phyloP scores from a whole-genome alignment of 2,888 invertebrate species.

The Thera obeliscata region DNA sequence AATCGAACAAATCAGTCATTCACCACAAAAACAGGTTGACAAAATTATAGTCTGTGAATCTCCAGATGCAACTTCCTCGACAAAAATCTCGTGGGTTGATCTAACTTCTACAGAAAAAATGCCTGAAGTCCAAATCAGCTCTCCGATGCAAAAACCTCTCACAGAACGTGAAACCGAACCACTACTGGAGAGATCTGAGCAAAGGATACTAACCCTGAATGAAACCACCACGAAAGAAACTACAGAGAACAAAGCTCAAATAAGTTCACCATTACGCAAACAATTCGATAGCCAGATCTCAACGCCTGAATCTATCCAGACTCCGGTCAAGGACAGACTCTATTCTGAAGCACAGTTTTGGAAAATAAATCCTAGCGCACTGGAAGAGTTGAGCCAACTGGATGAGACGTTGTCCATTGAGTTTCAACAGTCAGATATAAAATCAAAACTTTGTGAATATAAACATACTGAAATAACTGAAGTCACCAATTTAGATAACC shows the following conservation, averaged over 20 bases:
- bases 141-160: constrained; percentile 2
- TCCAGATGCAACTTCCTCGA: neutral
- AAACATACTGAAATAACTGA: constrained; percentile 13
- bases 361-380: constrained; percentile 66
- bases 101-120: constrained; percentile 47
- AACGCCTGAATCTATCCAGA: constrained; percentile 72
- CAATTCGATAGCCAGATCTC: constrained; percentile 56
- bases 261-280: constrained; percentile 35
- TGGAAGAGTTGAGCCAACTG: constrained; percentile 54
- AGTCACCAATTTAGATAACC: constrained; percentile 18
- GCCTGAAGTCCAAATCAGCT: constrained; percentile 23
- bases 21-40: constrained; percentile 8
- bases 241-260: constrained; percentile 13
- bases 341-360: constrained; percentile 78
- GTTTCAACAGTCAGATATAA: constrained; percentile 43
- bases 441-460: constrained; percentile 6
- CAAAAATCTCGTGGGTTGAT: constrained; percentile 41
- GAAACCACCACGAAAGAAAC: neutral
- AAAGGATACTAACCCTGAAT: constrained; percentile 3
- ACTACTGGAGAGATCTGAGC: neutral
- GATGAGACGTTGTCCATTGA: constrained; percentile 63
- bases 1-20: neutral
- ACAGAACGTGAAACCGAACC: neutral
- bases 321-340: constrained; percentile 73
- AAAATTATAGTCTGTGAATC: neutral